phyloP scores from a whole-genome alignment of 1,140 invertebrate genomes.

The Pogonus chalceus region DNA sequence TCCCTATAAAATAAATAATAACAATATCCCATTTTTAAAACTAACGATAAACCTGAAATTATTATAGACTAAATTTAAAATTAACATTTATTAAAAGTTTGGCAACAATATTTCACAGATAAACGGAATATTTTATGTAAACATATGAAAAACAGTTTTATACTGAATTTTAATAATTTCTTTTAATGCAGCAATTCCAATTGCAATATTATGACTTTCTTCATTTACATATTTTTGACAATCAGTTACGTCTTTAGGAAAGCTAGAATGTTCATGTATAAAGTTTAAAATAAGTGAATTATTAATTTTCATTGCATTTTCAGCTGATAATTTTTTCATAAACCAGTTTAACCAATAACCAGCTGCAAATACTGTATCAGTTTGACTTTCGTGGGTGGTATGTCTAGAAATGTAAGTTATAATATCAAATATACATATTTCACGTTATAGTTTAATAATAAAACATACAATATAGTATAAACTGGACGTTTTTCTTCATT shows the following conservation, averaged over 20 bases:
- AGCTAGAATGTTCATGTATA: slow-evolving; percentile 26
- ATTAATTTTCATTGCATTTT: slow-evolving; percentile 34
- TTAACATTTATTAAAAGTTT: too few species aligned
- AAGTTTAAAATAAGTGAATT: slow-evolving; percentile 35
- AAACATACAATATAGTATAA: slow-evolving; percentile 41
- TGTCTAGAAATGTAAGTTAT: slow-evolving; percentile 26
- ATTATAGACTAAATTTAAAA: too few species aligned
- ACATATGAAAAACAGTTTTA: neutral
- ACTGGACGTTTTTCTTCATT: slow-evolving; percentile 27
- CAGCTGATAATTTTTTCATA: slow-evolving; percentile 36
- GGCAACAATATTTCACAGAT: too few species aligned
- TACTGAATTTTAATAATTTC: neutral
- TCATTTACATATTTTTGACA: slow-evolving; percentile 19
- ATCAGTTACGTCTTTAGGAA: slow-evolving; percentile 17
- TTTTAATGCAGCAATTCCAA: slow-evolving; percentile 14
- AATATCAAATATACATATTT: slow-evolving; percentile 11
- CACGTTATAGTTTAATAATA: neutral
- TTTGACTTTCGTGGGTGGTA: slow-evolving; percentile 40
- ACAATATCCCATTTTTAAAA: too few species aligned
- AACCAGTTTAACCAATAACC: slow-evolving; percentile 40
- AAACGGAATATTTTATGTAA: too few species aligned
- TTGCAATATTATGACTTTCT: slow-evolving; percentile 19
- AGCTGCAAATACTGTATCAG: slow-evolving; percentile 33
- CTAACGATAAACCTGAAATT: too few species aligned
- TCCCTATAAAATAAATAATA: too few species aligned